phyloP scores from a whole-genome alignment of 2,888 invertebrate species.

The Nephrocerus scutellatus region DNA sequence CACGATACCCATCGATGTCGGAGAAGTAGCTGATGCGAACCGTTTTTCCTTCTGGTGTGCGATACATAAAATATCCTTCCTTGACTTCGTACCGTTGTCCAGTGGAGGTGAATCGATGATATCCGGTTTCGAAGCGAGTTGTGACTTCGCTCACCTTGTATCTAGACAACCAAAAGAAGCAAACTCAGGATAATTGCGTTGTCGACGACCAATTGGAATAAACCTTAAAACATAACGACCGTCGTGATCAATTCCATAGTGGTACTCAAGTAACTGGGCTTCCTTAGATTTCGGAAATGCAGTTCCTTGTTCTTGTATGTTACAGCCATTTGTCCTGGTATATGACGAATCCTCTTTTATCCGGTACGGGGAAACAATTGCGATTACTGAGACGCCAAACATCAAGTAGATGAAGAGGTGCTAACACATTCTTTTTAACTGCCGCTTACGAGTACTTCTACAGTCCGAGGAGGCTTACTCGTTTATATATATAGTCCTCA shows the following conservation, averaged over 20 bases:
- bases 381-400: no score
- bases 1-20: constrained; percentile 11
- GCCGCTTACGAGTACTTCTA: no score
- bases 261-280: no score
- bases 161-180: not conserved
- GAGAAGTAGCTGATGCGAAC: constrained; percentile 12
- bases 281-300: no score
- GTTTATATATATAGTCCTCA: no score
- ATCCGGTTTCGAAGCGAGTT: constrained; percentile 12
- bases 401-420: no score
- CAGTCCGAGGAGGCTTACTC: no score
- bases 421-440: no score
- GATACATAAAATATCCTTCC: constrained; percentile 15
- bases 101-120: constrained; percentile 4
- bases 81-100: constrained; percentile 10
- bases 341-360: no score
- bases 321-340: no score
- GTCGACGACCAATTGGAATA: not conserved
- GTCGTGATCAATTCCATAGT: constrained; percentile 6
- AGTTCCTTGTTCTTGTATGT: no score
- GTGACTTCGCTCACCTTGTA: constrained; percentile 7
- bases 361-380: no score
- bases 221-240: constrained; percentile 14
- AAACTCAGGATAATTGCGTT: not conserved
- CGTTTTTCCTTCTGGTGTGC: constrained; percentile 10